phyloP scores from a whole-genome alignment of 2,888 invertebrate species.

The Reticulitermes lucifugus region DNA sequence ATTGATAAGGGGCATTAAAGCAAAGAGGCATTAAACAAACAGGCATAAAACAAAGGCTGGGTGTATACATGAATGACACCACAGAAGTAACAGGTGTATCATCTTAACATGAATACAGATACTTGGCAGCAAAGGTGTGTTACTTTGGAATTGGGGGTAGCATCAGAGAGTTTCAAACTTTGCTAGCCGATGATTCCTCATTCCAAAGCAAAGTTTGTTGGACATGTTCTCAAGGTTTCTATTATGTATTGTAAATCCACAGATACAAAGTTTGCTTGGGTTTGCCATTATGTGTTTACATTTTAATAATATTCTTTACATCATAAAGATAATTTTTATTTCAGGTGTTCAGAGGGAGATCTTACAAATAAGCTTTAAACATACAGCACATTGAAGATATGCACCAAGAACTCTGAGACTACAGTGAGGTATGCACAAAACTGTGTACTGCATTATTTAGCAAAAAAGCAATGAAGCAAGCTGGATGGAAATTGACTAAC shows the following conservation, averaged over 20 bases:
- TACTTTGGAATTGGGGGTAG: conserved; percentile 98
- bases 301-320: no score
- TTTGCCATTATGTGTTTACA: no score
- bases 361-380: conserved; percentile 57
- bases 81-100: conserved; percentile 27
- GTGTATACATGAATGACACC: neutral
- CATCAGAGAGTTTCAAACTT: conserved; percentile 77
- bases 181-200: conserved; percentile 67
- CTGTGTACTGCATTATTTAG: no score
- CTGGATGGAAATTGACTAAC: no score
- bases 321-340: conserved; percentile 41
- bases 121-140: conserved; percentile 89
- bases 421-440: no score
- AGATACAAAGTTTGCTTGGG: no score
- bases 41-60: no score
- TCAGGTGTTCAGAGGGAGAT: conserved; percentile 70
- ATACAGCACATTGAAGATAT: no score
- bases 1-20: no score
- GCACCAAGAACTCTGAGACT: no score
- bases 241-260: neutral
- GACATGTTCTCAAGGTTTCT: conserved; percentile 71
- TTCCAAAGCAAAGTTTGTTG: conserved; percentile 73
- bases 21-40: no score
- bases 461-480: no score
- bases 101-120: conserved; percentile 61